Conservation (phyloP, 2,797 vertebrate genomes). For the Holocentrus rufus region DNA sequence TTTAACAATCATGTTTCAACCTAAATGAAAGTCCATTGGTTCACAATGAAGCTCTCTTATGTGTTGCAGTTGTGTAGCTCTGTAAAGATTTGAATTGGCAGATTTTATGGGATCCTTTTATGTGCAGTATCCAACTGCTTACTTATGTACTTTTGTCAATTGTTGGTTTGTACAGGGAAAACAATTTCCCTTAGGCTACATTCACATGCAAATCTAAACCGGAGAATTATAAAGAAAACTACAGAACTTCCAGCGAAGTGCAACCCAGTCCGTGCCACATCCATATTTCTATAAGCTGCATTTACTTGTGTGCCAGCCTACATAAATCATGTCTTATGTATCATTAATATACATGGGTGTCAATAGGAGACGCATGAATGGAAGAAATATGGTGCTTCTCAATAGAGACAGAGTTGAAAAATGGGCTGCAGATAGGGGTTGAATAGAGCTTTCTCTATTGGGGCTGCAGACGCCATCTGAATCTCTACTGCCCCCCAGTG, state of each 20-base stretch:
- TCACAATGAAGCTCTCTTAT: background rate
- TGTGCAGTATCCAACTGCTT: conserved; percentile 8
- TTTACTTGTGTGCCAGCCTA: conserved; percentile 76
- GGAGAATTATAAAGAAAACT: conserved; percentile 17
- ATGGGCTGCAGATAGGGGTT: conserved; percentile 67
- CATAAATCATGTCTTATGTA: conserved; percentile 82
- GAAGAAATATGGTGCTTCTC: conserved; percentile 84
- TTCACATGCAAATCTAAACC: conserved; percentile 38
- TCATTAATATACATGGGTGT: conserved; percentile 86
- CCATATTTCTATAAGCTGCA: conserved; percentile 80
- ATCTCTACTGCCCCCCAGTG: conserved; percentile 93
- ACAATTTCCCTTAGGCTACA: conserved; percentile 3
- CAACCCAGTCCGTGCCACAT: conserved; percentile 54
- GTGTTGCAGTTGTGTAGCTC: conserved; percentile 3
- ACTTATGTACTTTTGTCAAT: conserved; percentile 2
- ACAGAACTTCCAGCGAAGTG: conserved; percentile 62
- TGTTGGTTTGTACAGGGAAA: background rate
- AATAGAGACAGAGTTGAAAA: conserved; percentile 79
- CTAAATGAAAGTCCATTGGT: background rate
- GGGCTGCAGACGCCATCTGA: conserved; percentile 69
- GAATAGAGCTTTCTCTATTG: conserved; percentile 50
- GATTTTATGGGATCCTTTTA: conserved; percentile 12
- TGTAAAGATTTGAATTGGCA: conserved; percentile 2
- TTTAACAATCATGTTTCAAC: conserved; percentile 8
- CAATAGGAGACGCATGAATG: conserved; percentile 84